phyloP scores from a whole-genome alignment of 2,113 vertebrate genomes.

The Nycticorax nycticorax region DNA sequence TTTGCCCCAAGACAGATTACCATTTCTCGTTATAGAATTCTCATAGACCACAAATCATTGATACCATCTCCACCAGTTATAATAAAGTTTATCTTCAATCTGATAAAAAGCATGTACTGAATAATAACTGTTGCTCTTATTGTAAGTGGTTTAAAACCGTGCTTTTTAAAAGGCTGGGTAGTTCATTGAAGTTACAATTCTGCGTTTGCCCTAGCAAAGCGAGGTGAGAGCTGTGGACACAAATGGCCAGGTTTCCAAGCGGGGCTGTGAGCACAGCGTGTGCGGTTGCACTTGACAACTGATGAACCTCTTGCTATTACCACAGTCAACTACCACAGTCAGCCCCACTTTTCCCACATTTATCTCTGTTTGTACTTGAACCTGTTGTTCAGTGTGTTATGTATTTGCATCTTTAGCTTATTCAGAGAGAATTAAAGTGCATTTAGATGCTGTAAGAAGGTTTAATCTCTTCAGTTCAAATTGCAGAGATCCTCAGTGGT shows the following conservation, averaged over 20 bases:
- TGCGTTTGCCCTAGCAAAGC: not conserved
- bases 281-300: not conserved
- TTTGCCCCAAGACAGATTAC: conserved; percentile 62
- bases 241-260: not conserved
- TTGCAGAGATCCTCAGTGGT: not conserved
- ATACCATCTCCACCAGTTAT: conserved; percentile 41
- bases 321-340: not conserved
- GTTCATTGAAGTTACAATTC: conserved; percentile 1
- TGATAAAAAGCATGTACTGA: conserved; percentile 68
- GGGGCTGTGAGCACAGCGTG: fast-evolving
- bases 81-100: conserved; percentile 46
- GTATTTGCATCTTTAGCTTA: not conserved
- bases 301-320: not conserved
- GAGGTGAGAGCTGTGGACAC: not conserved
- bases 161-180: conserved; percentile 25
- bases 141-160: conserved; percentile 41
- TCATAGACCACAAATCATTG: conserved; percentile 51
- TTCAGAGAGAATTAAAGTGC: not conserved
- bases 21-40: conserved; percentile 53
- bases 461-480: not conserved
- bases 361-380: not conserved
- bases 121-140: conserved; percentile 62
- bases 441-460: not conserved
- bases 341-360: not conserved
- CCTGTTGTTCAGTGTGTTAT: not conserved